Conservation (phyloP, 1,140 invertebrate genomes). For the Drosophila sproati region DNA sequence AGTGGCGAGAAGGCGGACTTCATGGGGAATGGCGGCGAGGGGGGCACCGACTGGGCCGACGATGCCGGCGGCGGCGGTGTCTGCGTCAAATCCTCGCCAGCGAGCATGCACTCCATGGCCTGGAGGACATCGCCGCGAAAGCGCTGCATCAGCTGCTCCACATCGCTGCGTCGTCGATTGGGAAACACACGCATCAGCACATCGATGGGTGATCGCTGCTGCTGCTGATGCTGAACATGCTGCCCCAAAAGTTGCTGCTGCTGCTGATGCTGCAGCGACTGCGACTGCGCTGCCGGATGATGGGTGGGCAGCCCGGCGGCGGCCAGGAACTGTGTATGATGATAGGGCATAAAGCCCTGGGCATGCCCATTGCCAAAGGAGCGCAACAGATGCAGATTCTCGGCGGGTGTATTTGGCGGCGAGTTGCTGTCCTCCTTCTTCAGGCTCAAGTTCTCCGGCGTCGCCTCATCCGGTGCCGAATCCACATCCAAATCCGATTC, state of each 20-base stretch:
- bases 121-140: constrained; percentile 94
- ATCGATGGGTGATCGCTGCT: constrained; percentile 89
- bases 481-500: constrained; percentile 86
- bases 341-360: constrained; percentile 85
- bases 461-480: constrained; percentile 86
- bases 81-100: constrained; percentile 86
- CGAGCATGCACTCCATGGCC: constrained; percentile 94
- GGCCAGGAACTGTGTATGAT: constrained; percentile 85
- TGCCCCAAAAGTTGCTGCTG: constrained; percentile 75
- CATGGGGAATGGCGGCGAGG: constrained; percentile 85
- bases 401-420: constrained; percentile 77
- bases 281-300: constrained; percentile 63
- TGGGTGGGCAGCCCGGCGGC: constrained; percentile 68
- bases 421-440: constrained; percentile 85
- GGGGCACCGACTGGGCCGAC: constrained; percentile 64
- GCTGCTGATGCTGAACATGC: constrained; percentile 74
- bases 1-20: constrained; percentile 91
- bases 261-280: constrained; percentile 55
- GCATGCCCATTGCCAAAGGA: constrained; percentile 70
- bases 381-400: constrained; percentile 76
- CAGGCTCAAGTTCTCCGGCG: constrained; percentile 88
- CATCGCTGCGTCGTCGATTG: constrained; percentile 91
- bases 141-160: constrained; percentile 92
- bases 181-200: constrained; percentile 93
- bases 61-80: constrained; percentile 47